These are phyloP conservation scores for Xylophagus ater DNA, from an alignment of 2,888 invertebrate genomes.

Conservation along the genomic window DNA sequence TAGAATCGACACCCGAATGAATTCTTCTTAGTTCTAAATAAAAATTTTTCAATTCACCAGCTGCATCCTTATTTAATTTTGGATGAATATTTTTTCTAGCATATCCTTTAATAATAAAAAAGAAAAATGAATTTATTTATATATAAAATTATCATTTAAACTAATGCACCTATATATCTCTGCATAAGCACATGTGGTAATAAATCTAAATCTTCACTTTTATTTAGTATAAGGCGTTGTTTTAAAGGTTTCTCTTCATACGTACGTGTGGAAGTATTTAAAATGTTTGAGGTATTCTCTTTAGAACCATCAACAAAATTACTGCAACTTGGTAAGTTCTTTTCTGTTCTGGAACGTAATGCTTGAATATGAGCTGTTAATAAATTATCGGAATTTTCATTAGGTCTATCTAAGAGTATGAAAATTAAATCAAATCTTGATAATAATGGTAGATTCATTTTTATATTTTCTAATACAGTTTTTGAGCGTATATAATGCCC, in stretches of 20 bases:
- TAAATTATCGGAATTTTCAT: constrained; percentile 42
- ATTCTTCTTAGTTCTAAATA: constrained; percentile 65
- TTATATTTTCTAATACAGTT: constrained; percentile 83
- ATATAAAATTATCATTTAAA: too few relatives aligned
- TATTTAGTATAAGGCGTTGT: constrained; percentile 31
- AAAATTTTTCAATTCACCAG: constrained; percentile 58
- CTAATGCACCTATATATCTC: constrained; percentile 57
- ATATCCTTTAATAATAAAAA: constrained; percentile 46
- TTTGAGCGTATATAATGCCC: constrained; percentile 83
- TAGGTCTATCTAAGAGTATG: constrained; percentile 75
- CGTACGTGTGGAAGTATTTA: too few relatives aligned
- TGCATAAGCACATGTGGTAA: constrained; percentile 66
- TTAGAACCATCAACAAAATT: too few relatives aligned
- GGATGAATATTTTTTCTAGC: constrained; percentile 81
- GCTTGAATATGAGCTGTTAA: constrained; percentile 59
- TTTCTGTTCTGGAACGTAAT: constrained; percentile 48
- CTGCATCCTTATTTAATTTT: constrained; percentile 59
- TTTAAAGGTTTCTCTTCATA: too few relatives aligned
- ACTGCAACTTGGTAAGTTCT: too few relatives aligned
- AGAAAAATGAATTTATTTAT: background rate
- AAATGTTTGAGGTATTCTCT: too few relatives aligned
- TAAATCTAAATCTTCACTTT: constrained; percentile 53
- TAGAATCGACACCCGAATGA: constrained; percentile 53
- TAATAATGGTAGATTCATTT: constrained; percentile 70
- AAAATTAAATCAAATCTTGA: constrained; percentile 91